Percentiles rank a stretch among this genome's conserved stretches.
Conservation (phyloP, 1,140 invertebrate species). For the Penaeus vannamei region DNA sequence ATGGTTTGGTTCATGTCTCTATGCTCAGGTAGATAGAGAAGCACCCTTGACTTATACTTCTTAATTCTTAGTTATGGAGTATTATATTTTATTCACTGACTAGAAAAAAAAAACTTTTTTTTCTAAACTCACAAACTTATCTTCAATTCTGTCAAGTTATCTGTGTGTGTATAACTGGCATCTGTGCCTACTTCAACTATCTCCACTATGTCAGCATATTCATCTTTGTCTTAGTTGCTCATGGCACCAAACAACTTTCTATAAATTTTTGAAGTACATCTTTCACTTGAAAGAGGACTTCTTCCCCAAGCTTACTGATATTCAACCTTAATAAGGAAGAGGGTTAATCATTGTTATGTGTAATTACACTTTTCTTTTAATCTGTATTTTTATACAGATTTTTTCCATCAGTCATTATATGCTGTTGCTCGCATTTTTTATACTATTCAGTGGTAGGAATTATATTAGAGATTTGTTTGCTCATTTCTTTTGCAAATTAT, state of each 20-base stretch:
- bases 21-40: constrained; percentile 60
- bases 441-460: too few relatives aligned
- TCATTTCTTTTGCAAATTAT: too few relatives aligned
- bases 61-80: constrained; percentile 18
- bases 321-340: too few relatives aligned
- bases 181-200: constrained; percentile 38
- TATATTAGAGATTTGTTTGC: too few relatives aligned
- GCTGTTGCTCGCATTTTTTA: too few relatives aligned
- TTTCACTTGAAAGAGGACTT: too few relatives aligned
- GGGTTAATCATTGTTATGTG: too few relatives aligned
- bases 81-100: constrained; percentile 38
- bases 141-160: constrained; percentile 39
- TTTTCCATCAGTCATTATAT: too few relatives aligned
- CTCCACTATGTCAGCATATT: constrained; percentile 9
- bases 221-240: neutral
- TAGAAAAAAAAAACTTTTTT: constrained; percentile 28
- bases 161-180: constrained; percentile 52
- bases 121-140: constrained; percentile 20
- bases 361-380: too few relatives aligned
- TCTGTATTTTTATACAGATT: too few relatives aligned
- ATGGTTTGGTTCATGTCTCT: constrained; percentile 43
- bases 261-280: too few relatives aligned
- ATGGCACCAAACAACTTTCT: neutral
- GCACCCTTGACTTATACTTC: constrained; percentile 22
- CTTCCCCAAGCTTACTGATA: too few relatives aligned